Evolutionary conservation across 2,113 vertebrate species (phyloP).

Genomic region (Aegithalos caudatus): DNA sequence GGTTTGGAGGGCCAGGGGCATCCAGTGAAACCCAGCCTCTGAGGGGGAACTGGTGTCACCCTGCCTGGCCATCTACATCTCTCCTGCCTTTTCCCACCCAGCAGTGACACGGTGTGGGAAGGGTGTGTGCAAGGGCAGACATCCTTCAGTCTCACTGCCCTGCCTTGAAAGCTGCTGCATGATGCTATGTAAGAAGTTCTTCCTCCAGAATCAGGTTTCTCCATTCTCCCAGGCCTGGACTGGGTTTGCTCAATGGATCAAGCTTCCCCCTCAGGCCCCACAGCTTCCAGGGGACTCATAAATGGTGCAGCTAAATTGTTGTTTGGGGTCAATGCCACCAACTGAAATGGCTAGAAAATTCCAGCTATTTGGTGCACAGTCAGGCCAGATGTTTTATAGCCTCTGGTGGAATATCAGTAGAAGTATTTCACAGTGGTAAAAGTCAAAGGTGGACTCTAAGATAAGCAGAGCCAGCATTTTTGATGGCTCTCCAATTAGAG

Average conservation of each 20-base stretch:
- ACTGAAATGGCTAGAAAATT: conserved; percentile 32
- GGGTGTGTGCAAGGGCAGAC: background rate
- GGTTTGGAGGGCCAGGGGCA: background rate
- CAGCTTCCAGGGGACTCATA: background rate
- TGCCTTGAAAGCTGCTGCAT: background rate
- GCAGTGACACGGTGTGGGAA: fast-evolving
- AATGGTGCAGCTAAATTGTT: conserved; percentile 2
- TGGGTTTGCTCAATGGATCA: background rate
- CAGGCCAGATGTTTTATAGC: conserved; percentile 54
- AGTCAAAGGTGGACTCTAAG: conserved; percentile 48
- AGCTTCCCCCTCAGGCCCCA: background rate
- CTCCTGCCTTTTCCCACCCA: background rate
- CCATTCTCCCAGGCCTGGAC: fast-evolving
- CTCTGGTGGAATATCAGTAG: conserved; percentile 49
- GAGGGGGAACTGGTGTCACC: background rate
- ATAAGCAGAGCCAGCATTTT: conserved; percentile 29
- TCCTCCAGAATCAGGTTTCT: background rate
- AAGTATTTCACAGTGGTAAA: conserved; percentile 27
- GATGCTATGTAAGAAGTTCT: background rate
- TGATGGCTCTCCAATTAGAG: conserved; percentile 3
- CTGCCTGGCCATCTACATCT: background rate
- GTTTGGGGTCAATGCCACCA: background rate
- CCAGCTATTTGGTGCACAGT: conserved; percentile 23
- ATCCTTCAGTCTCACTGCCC: background rate
- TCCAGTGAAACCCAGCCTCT: background rate